Conservation (phyloP, 1,140 invertebrate species). For the Trichomalopsis sarcophagae region DNA sequence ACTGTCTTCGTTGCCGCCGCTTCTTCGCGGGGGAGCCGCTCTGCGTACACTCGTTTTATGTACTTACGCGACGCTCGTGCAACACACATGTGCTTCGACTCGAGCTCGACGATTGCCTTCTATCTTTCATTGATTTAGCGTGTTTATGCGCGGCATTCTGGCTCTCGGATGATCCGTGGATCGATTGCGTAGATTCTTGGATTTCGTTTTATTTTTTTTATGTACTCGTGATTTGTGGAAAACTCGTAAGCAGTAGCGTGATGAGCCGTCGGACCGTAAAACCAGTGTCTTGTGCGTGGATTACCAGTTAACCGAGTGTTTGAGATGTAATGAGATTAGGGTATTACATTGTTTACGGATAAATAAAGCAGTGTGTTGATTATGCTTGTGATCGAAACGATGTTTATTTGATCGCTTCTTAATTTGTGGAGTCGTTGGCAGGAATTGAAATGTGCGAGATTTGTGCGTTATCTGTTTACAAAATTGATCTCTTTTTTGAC, state of each 20-base stretch:
- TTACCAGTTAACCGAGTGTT: neutral
- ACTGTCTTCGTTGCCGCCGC: neutral
- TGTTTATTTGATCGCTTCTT: too few species aligned
- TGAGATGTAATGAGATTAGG: too few species aligned
- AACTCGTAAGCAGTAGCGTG: neutral
- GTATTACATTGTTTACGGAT: too few species aligned
- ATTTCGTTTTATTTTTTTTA: neutral
- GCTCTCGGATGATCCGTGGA: neutral
- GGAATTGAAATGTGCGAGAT: too few species aligned
- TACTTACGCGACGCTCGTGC: neutral
- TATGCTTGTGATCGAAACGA: too few species aligned
- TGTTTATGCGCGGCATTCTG: neutral
- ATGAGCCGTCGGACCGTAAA: neutral
- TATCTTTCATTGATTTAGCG: neutral
- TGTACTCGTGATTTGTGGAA: neutral
- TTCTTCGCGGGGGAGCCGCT: conserved; percentile 18
- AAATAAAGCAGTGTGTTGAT: too few species aligned
- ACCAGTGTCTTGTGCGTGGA: neutral
- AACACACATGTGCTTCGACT: neutral
- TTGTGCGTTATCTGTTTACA: too few species aligned
- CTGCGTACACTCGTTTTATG: neutral
- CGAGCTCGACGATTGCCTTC: neutral
- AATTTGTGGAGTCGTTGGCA: too few species aligned
- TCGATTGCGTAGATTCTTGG: neutral
- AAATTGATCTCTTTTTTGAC: too few species aligned